Conservation (phyloP, 1,140 invertebrate genomes). For the Listronotus bonariensis region DNA sequence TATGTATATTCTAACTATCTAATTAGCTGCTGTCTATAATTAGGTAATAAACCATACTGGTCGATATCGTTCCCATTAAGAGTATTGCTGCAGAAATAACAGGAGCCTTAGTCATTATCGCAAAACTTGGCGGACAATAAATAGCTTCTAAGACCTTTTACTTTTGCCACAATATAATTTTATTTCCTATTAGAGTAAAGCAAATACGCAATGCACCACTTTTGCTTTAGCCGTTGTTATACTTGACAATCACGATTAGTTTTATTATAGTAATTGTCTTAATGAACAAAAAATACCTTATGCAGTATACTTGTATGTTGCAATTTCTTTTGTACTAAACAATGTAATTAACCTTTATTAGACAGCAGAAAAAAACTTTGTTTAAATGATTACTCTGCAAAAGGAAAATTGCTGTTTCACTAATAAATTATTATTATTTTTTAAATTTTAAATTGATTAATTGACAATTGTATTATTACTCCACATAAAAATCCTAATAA, state of each 20-base stretch:
- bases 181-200: conserved; percentile 11
- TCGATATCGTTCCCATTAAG: neutral
- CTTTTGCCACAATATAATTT: conserved; percentile 25
- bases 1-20: too few relatives aligned
- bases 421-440: too few relatives aligned
- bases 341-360: too few relatives aligned
- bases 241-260: conserved; percentile 10
- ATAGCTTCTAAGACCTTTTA: conserved; percentile 11
- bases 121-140: neutral
- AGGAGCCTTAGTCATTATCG: conserved; percentile 13
- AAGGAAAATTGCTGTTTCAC: too few relatives aligned
- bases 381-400: too few relatives aligned
- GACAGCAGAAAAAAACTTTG: too few relatives aligned
- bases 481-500: too few relatives aligned
- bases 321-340: conserved; percentile 8
- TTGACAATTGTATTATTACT: too few relatives aligned
- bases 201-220: conserved; percentile 17
- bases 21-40: neutral
- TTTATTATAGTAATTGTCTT: conserved; percentile 7
- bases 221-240: conserved; percentile 11
- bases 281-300: conserved; percentile 27
- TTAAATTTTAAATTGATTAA: too few relatives aligned
- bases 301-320: conserved; percentile 7
- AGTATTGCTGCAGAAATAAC: conserved; percentile 3
- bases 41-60: neutral